Conservation (phyloP, 2,113 vertebrate genomes). For the Percina caprodes region DNA sequence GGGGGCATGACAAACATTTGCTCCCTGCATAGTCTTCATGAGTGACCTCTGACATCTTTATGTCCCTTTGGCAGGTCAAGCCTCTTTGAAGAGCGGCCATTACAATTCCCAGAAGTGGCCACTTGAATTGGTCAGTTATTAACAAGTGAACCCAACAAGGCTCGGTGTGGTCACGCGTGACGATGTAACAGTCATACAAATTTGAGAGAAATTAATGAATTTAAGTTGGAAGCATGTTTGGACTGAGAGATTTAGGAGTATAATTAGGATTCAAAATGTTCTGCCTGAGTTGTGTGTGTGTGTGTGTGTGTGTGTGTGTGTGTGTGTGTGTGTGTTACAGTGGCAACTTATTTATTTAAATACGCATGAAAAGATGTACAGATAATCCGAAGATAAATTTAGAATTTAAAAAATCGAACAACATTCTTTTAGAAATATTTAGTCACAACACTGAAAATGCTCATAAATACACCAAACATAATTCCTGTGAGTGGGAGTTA, state of each 20-base stretch:
- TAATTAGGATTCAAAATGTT: not conserved
- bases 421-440: not conserved
- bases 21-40: constrained; percentile 60
- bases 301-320: not conserved
- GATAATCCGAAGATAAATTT: not conserved
- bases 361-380: not conserved
- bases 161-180: constrained; percentile 36
- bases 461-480: not conserved
- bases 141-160: constrained; percentile 45
- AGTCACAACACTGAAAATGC: not conserved
- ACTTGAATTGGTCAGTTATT: constrained; percentile 77
- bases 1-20: constrained; percentile 58
- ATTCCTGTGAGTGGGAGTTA: not conserved
- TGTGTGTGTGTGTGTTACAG: not conserved
- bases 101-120: constrained; percentile 79
- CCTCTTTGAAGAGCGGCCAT: constrained; percentile 69
- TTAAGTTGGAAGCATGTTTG: not conserved
- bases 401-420: not conserved
- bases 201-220: constrained; percentile 29
- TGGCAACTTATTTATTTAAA: not conserved
- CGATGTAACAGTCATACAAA: constrained; percentile 16
- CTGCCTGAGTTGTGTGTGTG: not conserved
- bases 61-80: constrained; percentile 64
- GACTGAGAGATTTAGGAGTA: not conserved
- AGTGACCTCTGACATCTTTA: constrained; percentile 69